Base-by-base conservation (phyloP, 2,113 vertebrate species). In the Passer domesticus region DNA sequence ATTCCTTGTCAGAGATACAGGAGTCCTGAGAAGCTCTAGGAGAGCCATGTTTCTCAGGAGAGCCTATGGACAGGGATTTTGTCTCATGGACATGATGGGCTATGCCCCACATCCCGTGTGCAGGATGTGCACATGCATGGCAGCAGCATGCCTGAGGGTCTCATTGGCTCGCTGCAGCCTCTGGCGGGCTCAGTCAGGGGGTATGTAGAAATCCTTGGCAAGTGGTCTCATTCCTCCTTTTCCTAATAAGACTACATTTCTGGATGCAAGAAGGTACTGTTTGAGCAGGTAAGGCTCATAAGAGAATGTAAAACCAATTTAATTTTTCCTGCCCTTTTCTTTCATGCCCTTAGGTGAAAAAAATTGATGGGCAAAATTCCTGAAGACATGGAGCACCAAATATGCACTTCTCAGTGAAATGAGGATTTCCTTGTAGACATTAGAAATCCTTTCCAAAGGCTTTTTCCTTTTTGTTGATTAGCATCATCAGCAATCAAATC, bases 81-180 rank as follows among this genome's bases (percentile, higher is more conserved):
- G 25, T 55, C 35, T 68, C 11, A 17, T 11, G 25, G 15, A 46
- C 6, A 18, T 2, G 17, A 63, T 43, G 44, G 75, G 13, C 49
- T 63, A 2, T 50, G 22, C 13, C 20, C 23, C 41, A 4, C 25
- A 21, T 41, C 21, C 46, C 0, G 0, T 5, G 20, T 44, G 70
- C 79, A 82, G 64, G 52, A 9, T 39, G 43, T 46, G 47, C 31
- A 41, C 4, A 2, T 9, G 15, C 20, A 16, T 7, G 37, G 43
- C 41, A 94, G 50, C 60, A 92, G 27, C 8, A 4, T 4, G 19
- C 13, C 46, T 46, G 39, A 46, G 43, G 37, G 18, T 55, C 31
- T 46, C 1, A 0, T 6, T 37, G 67, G 35, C 30, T 74, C n/a
- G 5, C 9, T 77, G 60, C 27, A 80, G 47, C 15, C 23, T 49